These are phyloP conservation scores for Spatula clypeata DNA, from an alignment of 2,797 vertebrate species.

Conservation along the genomic window DNA sequence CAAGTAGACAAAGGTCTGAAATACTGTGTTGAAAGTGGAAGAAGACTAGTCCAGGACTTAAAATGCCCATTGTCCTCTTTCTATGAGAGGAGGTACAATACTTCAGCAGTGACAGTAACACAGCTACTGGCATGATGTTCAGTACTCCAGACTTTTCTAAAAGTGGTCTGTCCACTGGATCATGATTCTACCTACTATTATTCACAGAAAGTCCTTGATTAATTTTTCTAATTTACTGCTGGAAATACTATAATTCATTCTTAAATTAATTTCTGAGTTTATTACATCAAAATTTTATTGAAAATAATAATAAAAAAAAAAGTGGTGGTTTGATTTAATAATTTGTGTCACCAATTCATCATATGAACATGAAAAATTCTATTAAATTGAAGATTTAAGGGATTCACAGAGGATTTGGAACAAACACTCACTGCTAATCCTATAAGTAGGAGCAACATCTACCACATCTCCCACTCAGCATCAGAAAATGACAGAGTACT, in stretches of 20 bases:
- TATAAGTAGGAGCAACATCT: not conserved
- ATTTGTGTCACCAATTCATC: not conserved
- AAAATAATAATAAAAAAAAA: not conserved
- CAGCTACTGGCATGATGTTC: not conserved
- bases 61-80: accelerated
- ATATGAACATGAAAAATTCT: not conserved
- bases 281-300: accelerated
- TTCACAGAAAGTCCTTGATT: not conserved
- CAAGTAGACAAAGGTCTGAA: not conserved
- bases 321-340: not conserved
- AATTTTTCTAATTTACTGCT: not conserved
- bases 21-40: not conserved
- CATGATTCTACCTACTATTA: not conserved
- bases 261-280: not conserved
- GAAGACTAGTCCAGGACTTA: not conserved
- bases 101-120: not conserved
- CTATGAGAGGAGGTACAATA: not conserved
- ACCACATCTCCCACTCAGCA: not conserved
- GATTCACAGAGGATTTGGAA: not conserved
- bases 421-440: not conserved
- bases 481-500: not conserved
- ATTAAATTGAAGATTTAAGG: not conserved
- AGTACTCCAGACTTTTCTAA: not conserved
- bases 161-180: not conserved
- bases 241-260: not conserved